Percentiles rank a stretch among this genome's conserved stretches.
Evolutionary conservation across 2,888 invertebrate genomes (phyloP).

Genomic region (Calliphora vomitoria): DNA sequence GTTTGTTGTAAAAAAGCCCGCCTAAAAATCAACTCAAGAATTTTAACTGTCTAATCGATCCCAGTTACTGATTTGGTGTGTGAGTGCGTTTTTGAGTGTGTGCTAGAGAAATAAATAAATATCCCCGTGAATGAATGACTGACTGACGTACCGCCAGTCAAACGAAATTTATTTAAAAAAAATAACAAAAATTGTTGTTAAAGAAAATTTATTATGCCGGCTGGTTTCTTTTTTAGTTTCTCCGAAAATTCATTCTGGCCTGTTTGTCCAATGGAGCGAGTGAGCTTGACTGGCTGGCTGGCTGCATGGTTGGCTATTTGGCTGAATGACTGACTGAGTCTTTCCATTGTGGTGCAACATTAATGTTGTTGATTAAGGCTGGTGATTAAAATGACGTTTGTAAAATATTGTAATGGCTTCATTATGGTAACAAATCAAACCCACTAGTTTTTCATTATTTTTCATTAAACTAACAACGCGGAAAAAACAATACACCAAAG

Average conservation of each 20-base stretch:
- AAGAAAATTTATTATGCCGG: slow-evolving; percentile 67
- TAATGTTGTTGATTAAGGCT: slow-evolving; percentile 68
- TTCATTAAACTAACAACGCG: slow-evolving; percentile 43
- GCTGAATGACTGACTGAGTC: neutral
- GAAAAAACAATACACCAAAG: neutral
- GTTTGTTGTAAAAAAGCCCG: neutral
- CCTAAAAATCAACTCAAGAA: slow-evolving; percentile 32
- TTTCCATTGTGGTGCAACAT: slow-evolving; percentile 57
- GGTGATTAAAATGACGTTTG: slow-evolving; percentile 73
- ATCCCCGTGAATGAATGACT: slow-evolving; percentile 31
- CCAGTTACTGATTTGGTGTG: neutral
- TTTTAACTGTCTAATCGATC: slow-evolving; percentile 26
- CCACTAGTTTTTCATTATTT: slow-evolving; percentile 64
- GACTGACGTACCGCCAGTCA: slow-evolving; percentile 50
- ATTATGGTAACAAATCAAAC: slow-evolving; percentile 72
- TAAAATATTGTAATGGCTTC: slow-evolving; percentile 74
- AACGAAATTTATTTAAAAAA: slow-evolving; percentile 56
- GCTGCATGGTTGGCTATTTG: too few relatives aligned
- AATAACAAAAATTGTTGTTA: slow-evolving; percentile 20
- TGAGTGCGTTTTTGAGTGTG: neutral
- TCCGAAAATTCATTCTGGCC: slow-evolving; percentile 24
- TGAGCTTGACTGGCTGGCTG: neutral
- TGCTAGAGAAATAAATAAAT: slow-evolving; percentile 40
- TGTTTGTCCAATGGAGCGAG: neutral
- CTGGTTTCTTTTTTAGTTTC: slow-evolving; percentile 45